These are phyloP conservation scores for Volucella inanis DNA, from an alignment of 2,888 invertebrate species.

Conservation along the genomic window DNA sequence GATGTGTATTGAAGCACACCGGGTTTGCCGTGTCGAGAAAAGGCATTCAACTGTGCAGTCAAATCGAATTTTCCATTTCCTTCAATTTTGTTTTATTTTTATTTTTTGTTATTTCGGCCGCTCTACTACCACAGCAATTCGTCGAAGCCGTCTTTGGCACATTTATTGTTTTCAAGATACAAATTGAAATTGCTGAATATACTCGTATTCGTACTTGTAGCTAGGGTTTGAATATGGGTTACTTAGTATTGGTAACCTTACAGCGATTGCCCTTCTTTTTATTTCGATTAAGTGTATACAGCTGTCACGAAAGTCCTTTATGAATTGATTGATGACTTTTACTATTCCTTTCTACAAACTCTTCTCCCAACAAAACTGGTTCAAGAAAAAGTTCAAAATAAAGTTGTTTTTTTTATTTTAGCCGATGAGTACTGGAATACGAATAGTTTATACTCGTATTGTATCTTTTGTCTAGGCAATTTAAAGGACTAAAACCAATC, in stretches of 20 bases:
- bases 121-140: constrained; percentile 18
- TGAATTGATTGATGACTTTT: constrained; percentile 70
- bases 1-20: constrained; percentile 48
- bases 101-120: constrained; percentile 10
- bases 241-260: constrained; percentile 12
- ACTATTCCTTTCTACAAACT: not conserved
- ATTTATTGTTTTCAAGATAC: constrained; percentile 65
- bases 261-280: constrained; percentile 63
- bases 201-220: not conserved
- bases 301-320: constrained; percentile 73
- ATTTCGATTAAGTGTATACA: constrained; percentile 57
- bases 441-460: constrained; percentile 24
- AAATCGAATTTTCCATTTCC: constrained; percentile 66
- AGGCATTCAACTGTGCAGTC: constrained; percentile 65
- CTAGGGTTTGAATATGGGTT: constrained; percentile 14
- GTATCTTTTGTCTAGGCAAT: constrained; percentile 20
- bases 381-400: constrained; percentile 43
- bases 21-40: constrained; percentile 54
- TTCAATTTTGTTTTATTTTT: constrained; percentile 59
- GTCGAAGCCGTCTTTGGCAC: constrained; percentile 61
- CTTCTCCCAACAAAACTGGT: constrained; percentile 42
- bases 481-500: constrained; percentile 43
- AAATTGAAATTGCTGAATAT: constrained; percentile 67
- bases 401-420: not conserved
- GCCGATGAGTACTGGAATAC: no score